Base-by-base conservation (phyloP, 2,888 invertebrate genomes). In the Hemithea aestivaria region DNA sequence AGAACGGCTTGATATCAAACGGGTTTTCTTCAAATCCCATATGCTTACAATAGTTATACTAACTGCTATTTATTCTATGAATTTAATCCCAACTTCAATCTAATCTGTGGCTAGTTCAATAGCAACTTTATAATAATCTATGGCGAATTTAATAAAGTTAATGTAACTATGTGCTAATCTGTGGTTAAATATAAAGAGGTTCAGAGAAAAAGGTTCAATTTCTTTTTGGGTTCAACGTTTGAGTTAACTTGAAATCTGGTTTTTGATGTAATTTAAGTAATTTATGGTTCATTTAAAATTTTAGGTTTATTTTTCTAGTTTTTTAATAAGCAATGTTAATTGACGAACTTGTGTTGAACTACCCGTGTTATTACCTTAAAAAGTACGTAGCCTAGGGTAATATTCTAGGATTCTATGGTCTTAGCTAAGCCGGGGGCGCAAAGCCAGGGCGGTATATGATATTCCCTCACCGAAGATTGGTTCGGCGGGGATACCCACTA, bases 1-100 rank as follows among this genome's bases (percentile, higher is more conserved):
- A 28, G 28, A 22, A 34, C 22, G 9, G 11, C 26, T 11, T 33
- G 37, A 25, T 43, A 45, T 44, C 33, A 44, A 53, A 53, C 52
- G 44, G 45, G 52, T 53, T 53, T 52, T 34, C 43, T 48, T 34
- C 34, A 42, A 52, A 50, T 44, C 44, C 40, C 48, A 43, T 46
- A 49, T 45, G 49, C 43, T 34, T 37, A 11, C 29, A 34, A 16
- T 16, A 5, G 16, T 16, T 4, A 16, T 7, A 21, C 12, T n/a
- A 11, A 20, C 12, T 23, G 10, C 1, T 23, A 23, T 10, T 23
- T 27, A 27, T n/a, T 27, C 27, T 27, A 12, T 27, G 9, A 9
- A 5, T 37, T 22, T 31, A 6, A 2, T 23, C 27, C 11, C 7
- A 25, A 32, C 35, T 35, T 9, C n/a, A 6, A 27, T 10, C 4